Base-by-base conservation (phyloP, 2,888 invertebrate species). In the Leptura quadrifasciata region DNA sequence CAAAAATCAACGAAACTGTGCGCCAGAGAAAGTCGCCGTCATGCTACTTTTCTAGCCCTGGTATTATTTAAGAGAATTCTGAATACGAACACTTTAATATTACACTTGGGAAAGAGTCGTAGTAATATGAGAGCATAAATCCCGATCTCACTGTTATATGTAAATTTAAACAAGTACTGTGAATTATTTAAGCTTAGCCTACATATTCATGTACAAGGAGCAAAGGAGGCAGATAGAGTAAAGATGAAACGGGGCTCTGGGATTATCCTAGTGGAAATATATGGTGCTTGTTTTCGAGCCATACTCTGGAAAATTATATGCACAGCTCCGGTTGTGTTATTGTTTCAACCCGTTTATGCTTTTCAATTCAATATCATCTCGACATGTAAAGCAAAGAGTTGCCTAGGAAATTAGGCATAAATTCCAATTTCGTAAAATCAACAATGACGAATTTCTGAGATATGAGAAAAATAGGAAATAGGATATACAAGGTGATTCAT, bases 181-280 rank as follows among this genome's bases (percentile, higher is more conserved):
- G 86, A 85, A 87, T 86, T 87, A 87, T 87, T 87, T 86, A 87
- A 84, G 82, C 83, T 79, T 84, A 85, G 82, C 84, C 84, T 84
- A 85, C 84, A 85, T 85, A 83, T 79, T 80, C 78, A 79, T 76
- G 75, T 61, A 73, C 74, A 52, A 71, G 61, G 61, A 71, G 76
- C 75, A 75, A 75, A 64, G 72, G 63, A 76, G 75, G 80, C 58
- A 72, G 73, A 27, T 58, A 65, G 17, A 74, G 35, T 12, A 58
- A 71, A 71, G 75, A 75, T 65, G 75, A 67, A 72, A 58, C 81
- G 83, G 84, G 82, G 81, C 83, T 81, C 75, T 24, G 83, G 85
- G 84, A 85, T 85, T 85, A 85, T 83, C 81, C 82, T 83, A 83
- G 84, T 83, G 83, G 83, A 84, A 85, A 84, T 85, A 81, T 83